phyloP scores from a whole-genome alignment of 2,888 invertebrate species.

The Elgonia sp. region DNA sequence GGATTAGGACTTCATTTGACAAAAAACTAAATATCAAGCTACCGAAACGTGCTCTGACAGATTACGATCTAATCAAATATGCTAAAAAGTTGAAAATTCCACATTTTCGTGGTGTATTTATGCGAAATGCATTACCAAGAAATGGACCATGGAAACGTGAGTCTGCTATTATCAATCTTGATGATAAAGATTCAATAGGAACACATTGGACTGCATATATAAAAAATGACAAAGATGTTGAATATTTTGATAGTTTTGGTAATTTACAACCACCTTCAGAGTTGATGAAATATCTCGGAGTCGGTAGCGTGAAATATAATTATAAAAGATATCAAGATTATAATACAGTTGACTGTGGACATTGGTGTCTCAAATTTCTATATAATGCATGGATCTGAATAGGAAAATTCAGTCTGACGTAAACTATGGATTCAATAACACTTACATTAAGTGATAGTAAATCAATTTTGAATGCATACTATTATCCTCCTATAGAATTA shows the following conservation, averaged over 20 bases:
- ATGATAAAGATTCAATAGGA: constrained; percentile 77
- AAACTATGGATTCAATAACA: too few species aligned
- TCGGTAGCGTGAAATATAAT: constrained; percentile 77
- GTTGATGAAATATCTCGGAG: constrained; percentile 78
- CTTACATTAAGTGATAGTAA: too few species aligned
- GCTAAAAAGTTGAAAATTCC: constrained; percentile 78
- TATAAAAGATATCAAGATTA: too few species aligned
- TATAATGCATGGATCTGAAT: too few species aligned
- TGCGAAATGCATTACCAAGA: constrained; percentile 46
- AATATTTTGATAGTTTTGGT: constrained; percentile 85
- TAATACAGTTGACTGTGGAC: constrained; percentile 66
- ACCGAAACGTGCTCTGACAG: constrained; percentile 79
- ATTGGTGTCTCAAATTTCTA: constrained; percentile 30
- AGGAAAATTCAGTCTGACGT: too few species aligned
- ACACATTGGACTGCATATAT: constrained; percentile 79
- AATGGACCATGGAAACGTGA: not conserved
- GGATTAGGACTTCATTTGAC: constrained; percentile 3
- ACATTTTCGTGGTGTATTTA: constrained; percentile 83
- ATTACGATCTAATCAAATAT: constrained; percentile 80
- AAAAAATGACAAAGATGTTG: constrained; percentile 79
- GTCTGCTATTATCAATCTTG: constrained; percentile 3
- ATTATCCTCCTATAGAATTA: too few species aligned
- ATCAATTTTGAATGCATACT: too few species aligned
- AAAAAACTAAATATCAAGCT: not conserved
- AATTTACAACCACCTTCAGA: constrained; percentile 82